Base-by-base conservation (phyloP, 2,797 vertebrate genomes). In the Valencia hispanica region DNA sequence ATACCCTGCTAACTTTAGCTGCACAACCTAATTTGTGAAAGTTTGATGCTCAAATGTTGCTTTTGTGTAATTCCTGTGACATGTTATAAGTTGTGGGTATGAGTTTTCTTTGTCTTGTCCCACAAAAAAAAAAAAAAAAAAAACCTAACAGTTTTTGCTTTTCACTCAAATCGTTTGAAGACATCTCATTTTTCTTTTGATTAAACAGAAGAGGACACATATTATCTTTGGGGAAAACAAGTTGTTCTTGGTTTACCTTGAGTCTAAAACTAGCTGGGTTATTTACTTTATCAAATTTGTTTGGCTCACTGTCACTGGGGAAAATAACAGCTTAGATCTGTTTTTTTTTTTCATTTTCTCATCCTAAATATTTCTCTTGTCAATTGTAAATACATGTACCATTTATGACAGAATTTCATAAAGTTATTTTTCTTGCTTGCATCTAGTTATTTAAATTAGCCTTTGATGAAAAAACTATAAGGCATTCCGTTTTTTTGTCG, bases 321-420 rank as follows among this genome's bases (percentile, higher is more conserved):
- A 59, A 10, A 65, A 10, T 17, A 36, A 65, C 61, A 25, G 18
- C 10, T 65, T 22, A 41, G 63, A 5, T 39, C 41, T n/a, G n/a
- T 66, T n/a, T n/a, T 32, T 61, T 20, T 66, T 66, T 39, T 39
- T n/a, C 20, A 39, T 66, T 4, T 66, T 66, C 18, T 66, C 36
- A 39, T 65, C 11, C 22, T 14, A 25, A 66, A 25, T 39, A 41
- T 41, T 41, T 41, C 14, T n/a, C 63, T 36, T 36, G 20, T 25
- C 10, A 14, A 36, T n/a, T 39, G 32, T 36, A 18, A 34, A 22
- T 61, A 59, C 11, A 34, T 61, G 32, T 63, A 36, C 34, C 36
- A 20, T 41, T 39, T 25, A 66, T 57, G 75, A 55, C 80, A 80
- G n/a, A 76, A 68, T 77, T 83, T 5, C 88, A 87, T 92, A 85